Evolutionary conservation across 2,113 vertebrate genomes (phyloP), one percentile per base, ranked within the genome.

Genomic region (Nesogale talazaci): DNA sequence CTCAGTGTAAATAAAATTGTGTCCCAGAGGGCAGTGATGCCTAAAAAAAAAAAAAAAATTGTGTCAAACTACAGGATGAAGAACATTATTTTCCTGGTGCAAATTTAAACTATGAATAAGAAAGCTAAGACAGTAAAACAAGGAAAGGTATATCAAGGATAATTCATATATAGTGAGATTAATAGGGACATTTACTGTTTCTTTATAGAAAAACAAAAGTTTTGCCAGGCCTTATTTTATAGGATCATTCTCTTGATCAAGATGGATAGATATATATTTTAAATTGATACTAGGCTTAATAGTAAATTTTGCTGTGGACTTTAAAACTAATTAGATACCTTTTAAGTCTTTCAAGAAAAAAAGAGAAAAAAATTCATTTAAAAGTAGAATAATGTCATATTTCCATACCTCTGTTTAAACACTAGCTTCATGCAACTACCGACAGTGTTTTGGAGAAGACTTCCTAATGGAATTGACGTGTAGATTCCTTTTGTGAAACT

Each of bases 21-120:
- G 42, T 93, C 36, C n/a, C n/a, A n/a, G n/a, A n/a, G n/a, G n/a
- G n/a, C n/a, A n/a, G n/a, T n/a, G n/a, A n/a, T n/a, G n/a, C n/a
- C n/a, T n/a, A n/a, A n/a, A n/a, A n/a, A n/a, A n/a, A n/a, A n/a
- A 89, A 82, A 69, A 83, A 42, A 92, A 38, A 46, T 83, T 88
- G 34, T 90, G 42, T 93, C 36, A 90, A 57, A 89, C 9, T 65
- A 56, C 40, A 42, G 80, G 72, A 34, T 75, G 65, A 80, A 87
- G 65, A 90, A 82, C 6, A 46, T 27, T 72, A 86, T 74, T 94
- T 38, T 63, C 57, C n/a, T 75, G 46, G 57, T 78, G 78, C 69
- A 91, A 92, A 94, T 91, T 86, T 88, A 90, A 46, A 85, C 75
- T 17, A 25, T 77, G 34, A 81, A 74, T 85, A 40, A 90, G 63